Evolutionary conservation across 2,113 vertebrate species (phyloP).

Genomic region (Cyanocitta stelleri): DNA sequence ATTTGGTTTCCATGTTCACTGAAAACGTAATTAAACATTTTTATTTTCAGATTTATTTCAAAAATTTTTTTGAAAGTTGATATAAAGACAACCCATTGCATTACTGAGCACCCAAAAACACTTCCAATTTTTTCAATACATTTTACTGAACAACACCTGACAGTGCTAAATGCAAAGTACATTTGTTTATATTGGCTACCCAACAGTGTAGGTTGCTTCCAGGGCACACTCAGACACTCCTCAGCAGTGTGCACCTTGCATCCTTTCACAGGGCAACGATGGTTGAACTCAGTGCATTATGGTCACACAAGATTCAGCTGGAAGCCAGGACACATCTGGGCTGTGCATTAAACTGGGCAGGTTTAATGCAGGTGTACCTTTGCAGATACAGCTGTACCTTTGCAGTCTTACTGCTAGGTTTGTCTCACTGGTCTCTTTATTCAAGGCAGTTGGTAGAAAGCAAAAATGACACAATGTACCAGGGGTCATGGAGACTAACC

Average conservation of each 20-base stretch:
- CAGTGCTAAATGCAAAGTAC: neutral
- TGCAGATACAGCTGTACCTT: neutral
- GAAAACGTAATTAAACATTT: neutral
- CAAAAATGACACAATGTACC: neutral
- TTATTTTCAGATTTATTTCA: neutral
- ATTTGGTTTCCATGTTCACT: neutral
- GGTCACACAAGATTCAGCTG: neutral
- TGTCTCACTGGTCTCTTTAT: neutral
- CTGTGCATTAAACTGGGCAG: neutral
- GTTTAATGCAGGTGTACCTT: neutral
- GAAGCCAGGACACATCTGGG: neutral
- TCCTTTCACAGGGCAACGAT: rapidly evolving
- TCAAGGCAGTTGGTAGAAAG: neutral
- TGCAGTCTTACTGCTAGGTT: neutral
- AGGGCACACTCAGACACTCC: too few species aligned
- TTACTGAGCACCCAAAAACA: neutral
- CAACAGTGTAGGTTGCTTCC: rapidly evolving
- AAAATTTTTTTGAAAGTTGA: neutral
- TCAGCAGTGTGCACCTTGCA: rapidly evolving
- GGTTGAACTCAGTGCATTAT: neutral
- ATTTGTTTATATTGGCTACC: neutral
- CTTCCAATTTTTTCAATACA: neutral
- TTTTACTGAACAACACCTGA: neutral
- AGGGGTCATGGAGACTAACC: neutral
- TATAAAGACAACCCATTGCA: neutral